These are phyloP conservation scores for Callosobruchus maculatus DNA, from an alignment of 2,888 invertebrate genomes.

Conservation along the genomic window DNA sequence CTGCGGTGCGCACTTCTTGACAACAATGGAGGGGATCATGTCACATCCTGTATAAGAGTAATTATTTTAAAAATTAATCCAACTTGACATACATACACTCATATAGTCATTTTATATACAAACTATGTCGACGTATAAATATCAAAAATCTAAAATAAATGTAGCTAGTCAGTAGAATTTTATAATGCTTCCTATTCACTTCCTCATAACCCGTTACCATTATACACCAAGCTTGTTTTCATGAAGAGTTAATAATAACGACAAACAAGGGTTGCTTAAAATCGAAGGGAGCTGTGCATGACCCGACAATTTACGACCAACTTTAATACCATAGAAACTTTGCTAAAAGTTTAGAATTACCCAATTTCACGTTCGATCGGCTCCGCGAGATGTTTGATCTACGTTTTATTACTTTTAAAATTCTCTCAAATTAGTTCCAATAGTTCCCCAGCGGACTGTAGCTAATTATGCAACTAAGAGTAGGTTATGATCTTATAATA, in stretches of 20 bases:
- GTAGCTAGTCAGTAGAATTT: too few species aligned
- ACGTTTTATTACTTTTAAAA: background rate
- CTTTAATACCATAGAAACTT: background rate
- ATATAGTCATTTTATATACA: too few species aligned
- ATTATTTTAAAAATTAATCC: too few species aligned
- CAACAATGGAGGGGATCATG: too few species aligned
- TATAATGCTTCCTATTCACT: too few species aligned
- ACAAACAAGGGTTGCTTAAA: background rate
- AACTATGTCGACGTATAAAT: too few species aligned
- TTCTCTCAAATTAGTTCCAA: background rate
- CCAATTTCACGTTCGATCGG: background rate
- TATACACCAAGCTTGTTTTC: too few species aligned
- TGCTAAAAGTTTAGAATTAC: background rate
- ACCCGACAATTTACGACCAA: background rate
- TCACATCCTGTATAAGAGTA: too few species aligned
- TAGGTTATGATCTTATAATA: background rate
- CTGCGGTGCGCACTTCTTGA: too few species aligned
- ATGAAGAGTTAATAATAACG: background rate
- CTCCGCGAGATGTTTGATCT: background rate
- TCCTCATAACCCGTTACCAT: too few species aligned
- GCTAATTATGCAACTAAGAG: background rate
- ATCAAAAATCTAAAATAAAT: too few species aligned
- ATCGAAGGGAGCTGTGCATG: background rate
- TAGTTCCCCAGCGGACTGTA: background rate
- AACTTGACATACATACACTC: too few species aligned